Percentiles rank a stretch among this genome's conserved stretches.
Conservation (phyloP, 1,140 invertebrate species). For the Homarus americanus region DNA sequence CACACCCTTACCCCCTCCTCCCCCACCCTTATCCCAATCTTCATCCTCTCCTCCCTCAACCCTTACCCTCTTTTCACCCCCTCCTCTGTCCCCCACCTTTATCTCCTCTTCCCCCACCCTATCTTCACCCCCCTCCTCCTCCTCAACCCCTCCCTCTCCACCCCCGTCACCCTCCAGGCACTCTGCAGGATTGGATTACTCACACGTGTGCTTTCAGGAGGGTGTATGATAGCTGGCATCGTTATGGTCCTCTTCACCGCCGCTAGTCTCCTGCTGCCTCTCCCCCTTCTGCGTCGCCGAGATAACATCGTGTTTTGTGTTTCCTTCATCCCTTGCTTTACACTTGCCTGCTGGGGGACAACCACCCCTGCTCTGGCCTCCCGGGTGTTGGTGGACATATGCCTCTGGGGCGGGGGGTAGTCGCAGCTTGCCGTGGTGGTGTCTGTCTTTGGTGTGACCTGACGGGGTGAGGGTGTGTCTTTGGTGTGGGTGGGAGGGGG, state of each 20-base stretch:
- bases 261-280: background rate
- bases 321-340: background rate
- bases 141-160: background rate
- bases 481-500: background rate
- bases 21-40: background rate
- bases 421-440: background rate
- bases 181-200: conserved; percentile 63
- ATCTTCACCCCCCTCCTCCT: background rate
- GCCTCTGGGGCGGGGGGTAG: background rate
- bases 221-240: conserved; percentile 44
- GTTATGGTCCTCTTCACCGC: background rate
- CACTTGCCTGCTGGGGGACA: no score
- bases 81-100: background rate
- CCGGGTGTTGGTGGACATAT: background rate
- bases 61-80: background rate
- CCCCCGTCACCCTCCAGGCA: conserved; percentile 15
- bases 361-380: background rate
- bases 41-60: background rate
- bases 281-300: background rate
- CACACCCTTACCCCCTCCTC: conserved; percentile 7
- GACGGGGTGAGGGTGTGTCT: background rate
- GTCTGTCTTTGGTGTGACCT: background rate
- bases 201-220: conserved; percentile 65
- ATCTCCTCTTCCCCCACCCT: background rate
- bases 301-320: background rate